Evolutionary conservation across 2,888 invertebrate genomes (phyloP), one percentile per base, ranked within the genome.

Genomic region (Eueremaeus valkanovi): DNA sequence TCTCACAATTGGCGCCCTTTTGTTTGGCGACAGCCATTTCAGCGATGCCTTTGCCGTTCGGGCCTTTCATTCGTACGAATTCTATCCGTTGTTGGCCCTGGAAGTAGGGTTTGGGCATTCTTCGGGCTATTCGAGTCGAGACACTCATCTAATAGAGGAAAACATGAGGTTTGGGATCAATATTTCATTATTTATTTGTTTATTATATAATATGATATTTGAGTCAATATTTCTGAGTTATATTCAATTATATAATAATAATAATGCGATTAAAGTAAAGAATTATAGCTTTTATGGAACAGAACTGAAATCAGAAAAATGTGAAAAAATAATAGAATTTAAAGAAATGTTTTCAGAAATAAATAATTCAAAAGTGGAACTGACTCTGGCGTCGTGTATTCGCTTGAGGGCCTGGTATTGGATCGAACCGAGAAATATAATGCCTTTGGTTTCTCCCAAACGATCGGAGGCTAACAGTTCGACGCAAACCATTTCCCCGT

Each of bases 401-500:
- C 93, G 91, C 83, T 96, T 95, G 78, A 99, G 87, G 40, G 97
- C 94, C 85, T 98, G 98, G 85, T 97, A 98, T 81, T 96, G 89
- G 83, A 99, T 96, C 76, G 96, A 97, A 72, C 98, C 98, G 76
- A 97, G 89, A 85, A 99, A 99, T 81, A 98, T 91, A 80, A 97
- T 97, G 31, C 94, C 93, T 84, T 95, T 94, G 68, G 92, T 89
- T 40, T 89, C 87, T 73, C 90, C 92, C 83, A 91, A 89, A 79
- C 92, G 88, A 82, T 98, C 97, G 55, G 91, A 89, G 75, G 97
- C 98, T 76, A 96, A 92, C 82, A 99, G 86, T 85, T 99, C 98
- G 77, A 99, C 97, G 85, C 97, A 97, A 75, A 99, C 95, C 92
- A 97, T 95, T 86, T 99, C 98, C 0, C 97, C 97, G 85, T 98